These are phyloP conservation scores for Hirundo rustica DNA, from an alignment of 2,797 vertebrate genomes.

Conservation along the genomic window DNA sequence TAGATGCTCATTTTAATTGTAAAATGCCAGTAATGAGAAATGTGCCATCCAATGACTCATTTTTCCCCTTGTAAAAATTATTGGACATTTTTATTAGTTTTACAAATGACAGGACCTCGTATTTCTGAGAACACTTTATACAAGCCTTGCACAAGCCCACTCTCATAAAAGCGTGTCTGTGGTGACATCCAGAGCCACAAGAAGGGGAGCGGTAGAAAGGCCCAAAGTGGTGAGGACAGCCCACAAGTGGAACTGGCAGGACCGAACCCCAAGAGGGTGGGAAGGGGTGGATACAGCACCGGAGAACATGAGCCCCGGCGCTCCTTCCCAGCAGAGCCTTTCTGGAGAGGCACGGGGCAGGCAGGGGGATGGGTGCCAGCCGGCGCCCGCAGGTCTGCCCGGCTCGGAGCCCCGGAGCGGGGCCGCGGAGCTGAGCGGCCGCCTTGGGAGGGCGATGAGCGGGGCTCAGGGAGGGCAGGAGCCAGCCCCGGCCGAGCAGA, in stretches of 20 bases:
- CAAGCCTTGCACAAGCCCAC: slow-evolving; percentile 69
- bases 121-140: slow-evolving; percentile 66
- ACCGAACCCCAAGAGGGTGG: slow-evolving; percentile 62
- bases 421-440: background rate
- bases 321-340: slow-evolving; percentile 60
- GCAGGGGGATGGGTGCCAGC: slow-evolving; percentile 54
- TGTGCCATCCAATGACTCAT: slow-evolving; percentile 70
- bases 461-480: slow-evolving; percentile 22
- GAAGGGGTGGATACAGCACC: slow-evolving; percentile 58
- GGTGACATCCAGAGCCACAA: slow-evolving; percentile 67
- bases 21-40: slow-evolving; percentile 67
- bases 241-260: slow-evolving; percentile 66
- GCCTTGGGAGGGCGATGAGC: background rate
- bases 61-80: slow-evolving; percentile 71
- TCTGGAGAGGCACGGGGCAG: slow-evolving; percentile 56
- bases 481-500: background rate
- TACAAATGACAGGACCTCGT: slow-evolving; percentile 63
- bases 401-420: background rate
- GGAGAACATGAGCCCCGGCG: slow-evolving; percentile 55
- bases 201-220: slow-evolving; percentile 64
- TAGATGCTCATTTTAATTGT: slow-evolving; percentile 66
- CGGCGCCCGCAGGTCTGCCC: background rate
- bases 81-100: slow-evolving; percentile 68
- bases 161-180: slow-evolving; percentile 67
- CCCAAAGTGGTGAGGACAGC: slow-evolving; percentile 66